These are phyloP conservation scores for Drosophila borborema DNA, from an alignment of 2,888 invertebrate species.

Conservation along the genomic window DNA sequence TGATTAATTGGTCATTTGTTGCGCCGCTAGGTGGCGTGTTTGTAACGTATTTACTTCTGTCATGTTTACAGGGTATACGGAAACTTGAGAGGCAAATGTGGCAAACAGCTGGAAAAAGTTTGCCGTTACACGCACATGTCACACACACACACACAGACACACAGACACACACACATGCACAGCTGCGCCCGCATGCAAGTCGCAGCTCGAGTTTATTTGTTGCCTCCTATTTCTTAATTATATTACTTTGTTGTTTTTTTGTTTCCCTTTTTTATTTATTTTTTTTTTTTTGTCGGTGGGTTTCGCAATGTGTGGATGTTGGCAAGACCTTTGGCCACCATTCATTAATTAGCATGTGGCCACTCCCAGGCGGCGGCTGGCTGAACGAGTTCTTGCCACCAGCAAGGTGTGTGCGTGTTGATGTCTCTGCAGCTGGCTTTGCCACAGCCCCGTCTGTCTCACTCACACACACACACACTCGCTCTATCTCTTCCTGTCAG, in stretches of 20 bases:
- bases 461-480: neutral
- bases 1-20: constrained; percentile 33
- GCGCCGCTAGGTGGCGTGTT: constrained; percentile 31
- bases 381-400: constrained; percentile 26
- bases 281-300: constrained; percentile 1
- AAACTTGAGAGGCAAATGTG: constrained; percentile 4
- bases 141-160: constrained; percentile 1
- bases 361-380: constrained; percentile 58
- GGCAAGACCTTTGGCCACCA: constrained; percentile 61
- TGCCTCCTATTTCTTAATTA: constrained; percentile 21
- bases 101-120: constrained; percentile 45
- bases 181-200: constrained; percentile 66
- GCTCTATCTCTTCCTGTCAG: neutral
- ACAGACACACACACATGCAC: constrained; percentile 7
- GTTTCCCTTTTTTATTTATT: too few relatives aligned
- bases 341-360: constrained; percentile 78
- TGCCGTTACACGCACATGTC: constrained; percentile 29
- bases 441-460: neutral
- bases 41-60: constrained; percentile 14
- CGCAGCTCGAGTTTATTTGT: constrained; percentile 28
- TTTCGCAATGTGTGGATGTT: constrained; percentile 20
- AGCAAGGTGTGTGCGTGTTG: constrained; percentile 19
- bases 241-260: constrained; percentile 18
- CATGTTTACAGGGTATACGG: constrained; percentile 44
- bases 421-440: neutral